A percentile compares a stretch with the other conserved stretches of the same genome.
Conservation (phyloP, 1,140 invertebrate species). For the Heliconius hewitsoni region DNA sequence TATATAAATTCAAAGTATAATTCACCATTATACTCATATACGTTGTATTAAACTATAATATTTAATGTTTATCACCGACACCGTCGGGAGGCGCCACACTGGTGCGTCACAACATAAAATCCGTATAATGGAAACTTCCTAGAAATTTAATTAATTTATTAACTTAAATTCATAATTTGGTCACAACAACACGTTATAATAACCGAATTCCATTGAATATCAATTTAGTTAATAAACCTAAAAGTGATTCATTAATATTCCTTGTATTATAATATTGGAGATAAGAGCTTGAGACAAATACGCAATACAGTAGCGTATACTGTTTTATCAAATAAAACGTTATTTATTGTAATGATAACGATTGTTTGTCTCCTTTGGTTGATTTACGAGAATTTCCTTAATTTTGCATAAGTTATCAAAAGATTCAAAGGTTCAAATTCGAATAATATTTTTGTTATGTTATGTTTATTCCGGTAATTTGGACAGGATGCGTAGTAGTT, state of each 20-base stretch:
- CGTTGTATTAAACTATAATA: constrained; percentile 42
- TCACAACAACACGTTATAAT: constrained; percentile 28
- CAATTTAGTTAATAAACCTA: constrained; percentile 31
- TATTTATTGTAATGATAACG: constrained; percentile 14
- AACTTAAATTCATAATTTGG: constrained; percentile 38
- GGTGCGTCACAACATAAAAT: constrained; percentile 40
- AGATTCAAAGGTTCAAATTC: constrained; percentile 5
- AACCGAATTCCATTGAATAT: constrained; percentile 33
- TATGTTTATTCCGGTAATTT: neutral
- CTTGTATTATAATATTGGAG: constrained; percentile 6
- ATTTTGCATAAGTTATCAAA: constrained; percentile 3
- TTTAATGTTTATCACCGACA: constrained; percentile 46
- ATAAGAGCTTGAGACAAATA: constrained; percentile 20
- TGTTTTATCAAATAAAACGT: constrained; percentile 13
- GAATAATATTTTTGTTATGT: neutral
- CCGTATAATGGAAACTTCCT: constrained; percentile 47
- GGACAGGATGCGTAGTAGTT: neutral
- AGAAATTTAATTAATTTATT: constrained; percentile 45
- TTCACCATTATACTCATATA: constrained; percentile 20
- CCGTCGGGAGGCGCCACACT: constrained; percentile 37
- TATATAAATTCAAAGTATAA: constrained; percentile 16
- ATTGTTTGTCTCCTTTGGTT: neutral
- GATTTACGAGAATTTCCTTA: constrained; percentile 2
- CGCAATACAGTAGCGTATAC: constrained; percentile 18
- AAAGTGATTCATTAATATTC: constrained; percentile 25